Conservation (phyloP, 1,140 invertebrate genomes). For the Calosoma granatense region DNA sequence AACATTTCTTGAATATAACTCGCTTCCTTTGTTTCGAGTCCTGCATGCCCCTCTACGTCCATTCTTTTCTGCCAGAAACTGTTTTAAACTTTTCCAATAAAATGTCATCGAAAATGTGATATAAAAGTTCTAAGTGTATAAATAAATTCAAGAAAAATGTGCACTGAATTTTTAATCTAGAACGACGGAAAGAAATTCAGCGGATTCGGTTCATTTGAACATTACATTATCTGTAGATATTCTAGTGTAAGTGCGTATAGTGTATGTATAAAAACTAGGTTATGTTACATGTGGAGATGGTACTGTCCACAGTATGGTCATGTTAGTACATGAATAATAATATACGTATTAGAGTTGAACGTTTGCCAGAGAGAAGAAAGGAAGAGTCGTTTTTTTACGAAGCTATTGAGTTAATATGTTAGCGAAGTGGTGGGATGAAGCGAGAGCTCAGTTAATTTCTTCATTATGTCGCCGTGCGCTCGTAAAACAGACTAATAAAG, state of each 20-base stretch:
- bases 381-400: too few relatives aligned
- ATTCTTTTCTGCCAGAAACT: neutral
- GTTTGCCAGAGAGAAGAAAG: too few relatives aligned
- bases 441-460: neutral
- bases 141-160: neutral
- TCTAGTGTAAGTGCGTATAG: too few relatives aligned
- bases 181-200: too few relatives aligned
- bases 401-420: too few relatives aligned
- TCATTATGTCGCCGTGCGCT: neutral
- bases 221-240: too few relatives aligned
- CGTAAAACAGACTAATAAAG: conserved; percentile 7
- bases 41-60: neutral
- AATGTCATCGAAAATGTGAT: conserved; percentile 7
- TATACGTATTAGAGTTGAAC: too few relatives aligned
- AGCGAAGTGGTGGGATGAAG: neutral
- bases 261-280: too few relatives aligned
- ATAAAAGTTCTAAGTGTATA: neutral
- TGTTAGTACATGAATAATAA: too few relatives aligned
- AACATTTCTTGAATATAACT: conserved; percentile 6
- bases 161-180: neutral
- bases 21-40: neutral
- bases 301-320: too few relatives aligned
- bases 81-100: conserved; percentile 8
- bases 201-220: too few relatives aligned
- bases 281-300: too few relatives aligned